These are phyloP conservation scores for Sylvilagus floridanus DNA, from an alignment of 2,797 vertebrate genomes.

Conservation along the genomic window DNA sequence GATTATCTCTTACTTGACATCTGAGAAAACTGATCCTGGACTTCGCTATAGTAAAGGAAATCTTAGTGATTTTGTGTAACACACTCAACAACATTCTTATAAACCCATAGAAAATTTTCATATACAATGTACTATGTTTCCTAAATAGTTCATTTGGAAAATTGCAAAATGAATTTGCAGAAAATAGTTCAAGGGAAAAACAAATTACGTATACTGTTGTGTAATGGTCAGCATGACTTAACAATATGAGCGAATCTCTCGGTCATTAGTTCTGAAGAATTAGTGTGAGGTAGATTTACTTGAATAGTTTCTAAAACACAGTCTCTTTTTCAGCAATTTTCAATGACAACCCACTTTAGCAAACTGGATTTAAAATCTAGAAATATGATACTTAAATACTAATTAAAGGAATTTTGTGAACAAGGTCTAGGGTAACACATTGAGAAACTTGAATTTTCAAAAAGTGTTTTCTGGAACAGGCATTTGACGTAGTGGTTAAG, in stretches of 20 bases:
- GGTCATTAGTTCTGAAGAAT: not conserved
- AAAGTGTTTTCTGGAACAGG: too few relatives aligned
- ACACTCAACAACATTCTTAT: not conserved
- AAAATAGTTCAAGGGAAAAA: not conserved
- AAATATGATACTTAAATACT: not conserved
- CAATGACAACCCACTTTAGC: not conserved
- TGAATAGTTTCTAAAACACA: not conserved
- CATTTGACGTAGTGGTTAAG: too few relatives aligned
- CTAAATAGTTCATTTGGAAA: not conserved
- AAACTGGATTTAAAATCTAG: not conserved
- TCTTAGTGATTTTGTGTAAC: not conserved
- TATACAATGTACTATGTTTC: not conserved
- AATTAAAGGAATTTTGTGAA: not conserved
- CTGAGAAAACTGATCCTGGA: not conserved
- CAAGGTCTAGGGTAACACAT: not conserved
- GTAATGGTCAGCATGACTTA: not conserved
- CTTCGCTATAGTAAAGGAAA: not conserved
- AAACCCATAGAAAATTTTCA: not conserved
- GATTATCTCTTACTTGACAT: not conserved
- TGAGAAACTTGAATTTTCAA: not conserved
- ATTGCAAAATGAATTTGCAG: not conserved
- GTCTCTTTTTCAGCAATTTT: not conserved
- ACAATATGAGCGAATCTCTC: not conserved
- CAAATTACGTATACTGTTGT: not conserved
- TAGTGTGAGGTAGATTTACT: not conserved